Conservation (phyloP, 2,888 invertebrate species). For the Dendrolimus houi region DNA sequence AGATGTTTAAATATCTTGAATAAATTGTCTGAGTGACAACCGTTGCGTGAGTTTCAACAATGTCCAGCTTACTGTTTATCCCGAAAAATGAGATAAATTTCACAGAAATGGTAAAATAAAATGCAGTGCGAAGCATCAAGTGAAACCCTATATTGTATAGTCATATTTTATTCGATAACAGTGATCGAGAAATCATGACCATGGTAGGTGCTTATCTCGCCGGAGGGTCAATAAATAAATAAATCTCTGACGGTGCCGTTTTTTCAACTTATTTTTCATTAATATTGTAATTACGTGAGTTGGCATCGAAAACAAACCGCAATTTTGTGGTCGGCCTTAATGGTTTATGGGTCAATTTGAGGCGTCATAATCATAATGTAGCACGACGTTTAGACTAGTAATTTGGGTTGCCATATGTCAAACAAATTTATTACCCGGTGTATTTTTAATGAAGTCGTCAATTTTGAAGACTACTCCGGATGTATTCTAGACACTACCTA, state of each 20-base stretch:
- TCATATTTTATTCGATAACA: too few species aligned
- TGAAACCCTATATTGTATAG: too few species aligned
- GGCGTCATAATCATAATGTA: constrained; percentile 65
- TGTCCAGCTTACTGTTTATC: too few species aligned
- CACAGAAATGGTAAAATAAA: too few species aligned
- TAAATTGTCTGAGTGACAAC: too few species aligned
- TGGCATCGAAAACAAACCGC: constrained; percentile 67
- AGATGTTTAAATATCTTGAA: too few species aligned
- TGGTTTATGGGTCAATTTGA: constrained; percentile 66
- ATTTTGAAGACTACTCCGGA: background rate
- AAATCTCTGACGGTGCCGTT: constrained; percentile 55
- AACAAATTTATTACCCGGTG: background rate
- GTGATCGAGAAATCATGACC: constrained; percentile 3
- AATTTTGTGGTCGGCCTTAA: constrained; percentile 56
- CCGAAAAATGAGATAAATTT: too few species aligned
- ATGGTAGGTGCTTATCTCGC: constrained; percentile 29
- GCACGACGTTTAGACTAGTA: constrained; percentile 24
- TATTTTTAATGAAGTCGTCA: background rate
- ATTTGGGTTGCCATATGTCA: constrained; percentile 11
- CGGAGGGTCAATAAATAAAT: constrained; percentile 65
- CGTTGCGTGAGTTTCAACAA: too few species aligned
- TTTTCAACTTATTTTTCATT: constrained; percentile 58
- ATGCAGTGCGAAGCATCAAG: too few species aligned
- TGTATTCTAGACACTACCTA: background rate
- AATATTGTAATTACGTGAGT: constrained; percentile 62